Percentiles rank a stretch among this genome's conserved stretches.
These are phyloP conservation scores for Heterotilapia buettikoferi DNA, from an alignment of 2,113 vertebrate species.

Conservation along the genomic window DNA sequence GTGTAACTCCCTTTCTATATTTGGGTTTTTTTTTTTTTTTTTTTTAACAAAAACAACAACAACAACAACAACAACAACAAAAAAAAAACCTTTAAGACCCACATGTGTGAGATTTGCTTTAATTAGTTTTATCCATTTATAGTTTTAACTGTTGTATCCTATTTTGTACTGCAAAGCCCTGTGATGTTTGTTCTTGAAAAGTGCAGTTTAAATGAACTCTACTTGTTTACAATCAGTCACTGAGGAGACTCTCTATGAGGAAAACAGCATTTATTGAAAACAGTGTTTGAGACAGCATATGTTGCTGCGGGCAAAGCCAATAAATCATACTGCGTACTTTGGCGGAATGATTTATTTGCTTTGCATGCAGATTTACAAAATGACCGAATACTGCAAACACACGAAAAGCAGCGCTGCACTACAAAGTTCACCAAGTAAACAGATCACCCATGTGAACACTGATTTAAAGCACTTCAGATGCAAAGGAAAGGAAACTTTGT, in stretches of 20 bases:
- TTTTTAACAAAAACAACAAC: rapidly evolving
- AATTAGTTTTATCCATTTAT: rapidly evolving
- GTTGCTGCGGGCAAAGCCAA: not conserved
- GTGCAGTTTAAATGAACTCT: not conserved
- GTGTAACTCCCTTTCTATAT: too few species aligned
- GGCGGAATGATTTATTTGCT: not conserved
- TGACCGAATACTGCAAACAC: not conserved
- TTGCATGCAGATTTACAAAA: not conserved
- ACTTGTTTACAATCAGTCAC: not conserved
- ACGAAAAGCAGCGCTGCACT: not conserved
- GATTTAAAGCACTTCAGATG: not conserved
- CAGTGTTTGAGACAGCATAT: not conserved
- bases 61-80: too few species aligned
- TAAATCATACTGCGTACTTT: not conserved
- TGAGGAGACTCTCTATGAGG: not conserved
- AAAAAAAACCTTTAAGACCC: not conserved
- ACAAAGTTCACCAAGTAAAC: not conserved
- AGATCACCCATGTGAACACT: not conserved
- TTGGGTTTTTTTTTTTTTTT: too few species aligned
- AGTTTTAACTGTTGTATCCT: not conserved
- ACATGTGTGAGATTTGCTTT: not conserved
- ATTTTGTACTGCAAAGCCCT: not conserved
- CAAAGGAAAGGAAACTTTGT: not conserved
- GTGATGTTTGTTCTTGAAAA: not conserved
- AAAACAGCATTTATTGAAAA: constrained; percentile 13